Percentiles rank a stretch among this genome's conserved stretches.
These are phyloP conservation scores for Diceros bicornis DNA, from an alignment of 2,797 vertebrate species.

Conservation along the genomic window DNA sequence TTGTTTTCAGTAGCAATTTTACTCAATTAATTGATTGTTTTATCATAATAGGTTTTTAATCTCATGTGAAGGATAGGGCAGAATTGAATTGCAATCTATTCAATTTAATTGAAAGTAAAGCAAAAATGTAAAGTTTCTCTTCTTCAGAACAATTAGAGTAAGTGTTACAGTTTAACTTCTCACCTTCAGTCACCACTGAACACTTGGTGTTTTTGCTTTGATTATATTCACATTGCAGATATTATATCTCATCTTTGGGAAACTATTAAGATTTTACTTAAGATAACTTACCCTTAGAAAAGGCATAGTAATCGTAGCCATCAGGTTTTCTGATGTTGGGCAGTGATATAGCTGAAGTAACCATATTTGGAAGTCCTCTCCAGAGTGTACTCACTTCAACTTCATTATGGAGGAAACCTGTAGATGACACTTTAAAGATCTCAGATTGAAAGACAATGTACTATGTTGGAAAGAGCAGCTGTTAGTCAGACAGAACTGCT, in stretches of 20 bases:
- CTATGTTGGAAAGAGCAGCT: neutral
- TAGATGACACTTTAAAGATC: neutral
- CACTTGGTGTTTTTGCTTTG: slow-evolving; percentile 23
- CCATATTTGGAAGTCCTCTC: slow-evolving; percentile 89
- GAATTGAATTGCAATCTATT: neutral
- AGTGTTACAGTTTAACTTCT: neutral
- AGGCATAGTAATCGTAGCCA: slow-evolving; percentile 94
- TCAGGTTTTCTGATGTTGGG: slow-evolving; percentile 91
- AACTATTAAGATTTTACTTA: slow-evolving; percentile 16
- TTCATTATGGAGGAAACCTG: slow-evolving; percentile 90
- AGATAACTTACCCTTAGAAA: slow-evolving; percentile 93
- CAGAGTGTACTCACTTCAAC: slow-evolving; percentile 88
- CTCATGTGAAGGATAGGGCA: neutral
- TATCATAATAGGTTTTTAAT: neutral
- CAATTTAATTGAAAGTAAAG: slow-evolving; percentile 10
- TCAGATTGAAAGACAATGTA: neutral
- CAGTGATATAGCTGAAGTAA: slow-evolving; percentile 94
- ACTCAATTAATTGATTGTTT: neutral
- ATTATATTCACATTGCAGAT: neutral
- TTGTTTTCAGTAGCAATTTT: neutral
- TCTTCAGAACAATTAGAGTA: neutral
- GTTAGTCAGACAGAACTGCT: neutral
- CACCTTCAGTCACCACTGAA: neutral
- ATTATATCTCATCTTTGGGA: neutral
- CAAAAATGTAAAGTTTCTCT: neutral